Evolutionary conservation across 2,888 invertebrate genomes (phyloP), one percentile per base, ranked within the genome.

Genomic region (Athalia cordata): DNA sequence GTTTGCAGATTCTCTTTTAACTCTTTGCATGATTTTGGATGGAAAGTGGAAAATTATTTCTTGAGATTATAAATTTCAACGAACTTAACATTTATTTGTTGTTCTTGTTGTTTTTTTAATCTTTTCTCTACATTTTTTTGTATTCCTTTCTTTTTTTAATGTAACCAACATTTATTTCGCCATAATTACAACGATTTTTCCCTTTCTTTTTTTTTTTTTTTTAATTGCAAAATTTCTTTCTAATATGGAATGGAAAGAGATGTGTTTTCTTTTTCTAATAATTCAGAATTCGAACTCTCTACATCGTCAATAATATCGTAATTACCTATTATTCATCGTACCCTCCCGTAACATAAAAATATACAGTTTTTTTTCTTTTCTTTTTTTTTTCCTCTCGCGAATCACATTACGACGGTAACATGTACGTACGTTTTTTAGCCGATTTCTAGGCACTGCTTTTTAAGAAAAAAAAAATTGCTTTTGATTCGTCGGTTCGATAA

Each of bases 401-500:
- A 74, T 74, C 74, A 74, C 61, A 49, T 61, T 74, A 59, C 49
- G 61, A 74, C 59, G 74, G 59, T 74, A 61, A 74, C 49, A 74
- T 49, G 29, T 57, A 29, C 13, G 6, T n/a, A n/a, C 13, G 6
- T 13, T n/a, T 13, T 62, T 74, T 61, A 74, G 61, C 74, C 49
- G 74, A 74, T 61, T 61, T 49, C 74, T 74, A 74, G 74, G 74
- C 74, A 74, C 74, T 74, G 74, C 61, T 47, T 74, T 57, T 52
- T 52, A 2, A 9, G 1, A 13, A 13, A 15, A 55, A 70, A 70
- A 47, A 66, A 61, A 61, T 61, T 74, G 74, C 74, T 61, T 74
- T 74, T 74, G 74, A 61, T 67, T 67, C 49, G 80, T 84, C 82
- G 80, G 80, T 82, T 83, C 81, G 82, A 83, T 80, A 85, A 86